Conservation (phyloP, 2,113 vertebrate species). For the Lasiurus cinereus region DNA sequence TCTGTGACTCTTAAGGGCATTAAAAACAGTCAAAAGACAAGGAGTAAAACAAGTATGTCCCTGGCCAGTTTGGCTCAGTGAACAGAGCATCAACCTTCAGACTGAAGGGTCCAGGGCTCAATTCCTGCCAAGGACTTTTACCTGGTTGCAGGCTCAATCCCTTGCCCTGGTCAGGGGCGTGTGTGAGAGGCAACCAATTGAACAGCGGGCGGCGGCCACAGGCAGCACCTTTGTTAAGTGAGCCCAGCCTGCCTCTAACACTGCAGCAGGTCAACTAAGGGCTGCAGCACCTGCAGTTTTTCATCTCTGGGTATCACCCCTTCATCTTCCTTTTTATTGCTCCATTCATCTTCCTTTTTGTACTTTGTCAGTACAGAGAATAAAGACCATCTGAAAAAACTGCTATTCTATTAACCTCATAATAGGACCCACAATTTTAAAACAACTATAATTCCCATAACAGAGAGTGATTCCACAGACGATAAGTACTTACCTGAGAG, state of each 20-base stretch:
- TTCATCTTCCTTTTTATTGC: background rate
- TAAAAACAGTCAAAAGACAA: constrained; percentile 25
- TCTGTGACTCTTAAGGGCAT: background rate
- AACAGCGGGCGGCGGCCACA: background rate
- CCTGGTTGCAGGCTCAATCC: too few relatives aligned
- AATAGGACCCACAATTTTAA: constrained; percentile 1
- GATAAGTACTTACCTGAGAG: background rate
- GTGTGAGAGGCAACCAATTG: background rate
- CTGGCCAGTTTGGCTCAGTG: background rate
- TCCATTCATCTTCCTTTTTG: background rate
- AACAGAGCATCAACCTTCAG: too few relatives aligned
- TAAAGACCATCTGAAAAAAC: constrained; percentile 10
- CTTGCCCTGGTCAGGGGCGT: too few relatives aligned
- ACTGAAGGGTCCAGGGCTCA: too few relatives aligned
- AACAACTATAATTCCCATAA: background rate
- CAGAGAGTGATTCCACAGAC: background rate
- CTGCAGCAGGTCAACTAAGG: background rate
- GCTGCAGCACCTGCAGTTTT: background rate
- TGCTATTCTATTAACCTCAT: background rate
- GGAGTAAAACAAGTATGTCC: background rate
- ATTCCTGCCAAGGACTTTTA: too few relatives aligned
- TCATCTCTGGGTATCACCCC: background rate
- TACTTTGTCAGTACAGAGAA: background rate
- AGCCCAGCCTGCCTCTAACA: background rate
- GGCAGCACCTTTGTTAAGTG: background rate